These are phyloP conservation scores for Phyllotreta cruciferae DNA, from an alignment of 2,888 invertebrate species.

Conservation along the genomic window DNA sequence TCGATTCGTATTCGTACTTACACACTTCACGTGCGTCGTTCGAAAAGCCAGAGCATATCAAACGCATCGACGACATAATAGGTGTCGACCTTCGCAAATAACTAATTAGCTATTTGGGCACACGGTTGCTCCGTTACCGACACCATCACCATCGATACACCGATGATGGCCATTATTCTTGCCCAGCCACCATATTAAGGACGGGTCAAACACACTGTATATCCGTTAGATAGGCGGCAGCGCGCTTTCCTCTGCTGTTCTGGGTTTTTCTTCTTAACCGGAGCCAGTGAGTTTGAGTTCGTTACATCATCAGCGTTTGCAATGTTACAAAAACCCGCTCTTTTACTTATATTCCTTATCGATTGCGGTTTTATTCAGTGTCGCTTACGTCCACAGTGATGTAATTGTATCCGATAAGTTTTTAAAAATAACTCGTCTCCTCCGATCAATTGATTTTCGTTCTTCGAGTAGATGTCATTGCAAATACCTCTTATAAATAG, in stretches of 20 bases:
- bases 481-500: too few species aligned
- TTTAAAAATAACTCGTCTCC: too few species aligned
- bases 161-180: constrained; percentile 48
- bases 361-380: too few species aligned
- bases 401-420: too few species aligned
- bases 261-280: background rate
- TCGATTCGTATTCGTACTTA: constrained; percentile 6
- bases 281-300: background rate
- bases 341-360: too few species aligned
- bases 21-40: constrained; percentile 8
- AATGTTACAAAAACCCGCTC: too few species aligned
- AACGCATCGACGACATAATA: constrained; percentile 30
- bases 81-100: constrained; percentile 54
- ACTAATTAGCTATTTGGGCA: constrained; percentile 56
- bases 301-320: too few species aligned
- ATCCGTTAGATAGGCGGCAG: constrained; percentile 43
- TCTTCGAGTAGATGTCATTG: too few species aligned
- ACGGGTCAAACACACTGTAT: constrained; percentile 55
- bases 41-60: constrained; percentile 18
- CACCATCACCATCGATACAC: constrained; percentile 25
- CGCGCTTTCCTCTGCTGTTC: constrained; percentile 31
- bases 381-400: too few species aligned
- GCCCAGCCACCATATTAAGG: constrained; percentile 52
- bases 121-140: constrained; percentile 41
- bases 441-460: too few species aligned